These are phyloP conservation scores for Drosophila prostipennis DNA, from an alignment of 2,888 invertebrate species.

Conservation along the genomic window DNA sequence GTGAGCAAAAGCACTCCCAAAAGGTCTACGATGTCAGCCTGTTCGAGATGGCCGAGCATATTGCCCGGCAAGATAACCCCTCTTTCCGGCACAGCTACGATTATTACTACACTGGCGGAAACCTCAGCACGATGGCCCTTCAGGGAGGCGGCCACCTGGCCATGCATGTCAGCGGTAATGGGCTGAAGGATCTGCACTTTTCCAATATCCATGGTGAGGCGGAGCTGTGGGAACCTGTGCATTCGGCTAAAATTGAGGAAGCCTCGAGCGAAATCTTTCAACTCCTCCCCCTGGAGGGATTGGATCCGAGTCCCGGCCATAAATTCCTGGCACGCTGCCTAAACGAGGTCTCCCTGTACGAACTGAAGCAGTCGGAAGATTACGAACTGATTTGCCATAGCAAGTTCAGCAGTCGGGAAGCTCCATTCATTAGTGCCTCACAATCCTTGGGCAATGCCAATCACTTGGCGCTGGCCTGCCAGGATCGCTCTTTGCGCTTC, in stretches of 20 bases:
- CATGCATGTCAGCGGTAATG: constrained; percentile 69
- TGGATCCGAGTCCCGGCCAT: constrained; percentile 49
- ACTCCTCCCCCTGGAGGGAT: constrained; percentile 55
- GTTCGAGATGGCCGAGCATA: constrained; percentile 59
- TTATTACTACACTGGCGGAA: constrained; percentile 83
- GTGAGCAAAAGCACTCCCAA: constrained; percentile 34
- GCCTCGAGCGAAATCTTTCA: constrained; percentile 78
- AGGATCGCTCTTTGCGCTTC: constrained; percentile 74
- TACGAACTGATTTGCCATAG: constrained; percentile 51
- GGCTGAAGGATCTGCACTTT: constrained; percentile 50
- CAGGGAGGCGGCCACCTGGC: constrained; percentile 39
- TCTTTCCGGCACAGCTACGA: constrained; percentile 81
- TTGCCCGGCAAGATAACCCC: constrained; percentile 57
- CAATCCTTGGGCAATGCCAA: constrained; percentile 56
- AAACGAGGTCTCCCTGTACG: constrained; percentile 66
- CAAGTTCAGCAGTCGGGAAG: constrained; percentile 34
- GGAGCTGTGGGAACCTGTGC: constrained; percentile 44
- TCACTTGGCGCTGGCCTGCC: constrained; percentile 71
- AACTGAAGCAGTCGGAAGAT: constrained; percentile 40
- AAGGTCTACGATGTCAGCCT: constrained; percentile 32
- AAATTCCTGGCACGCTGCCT: constrained; percentile 67
- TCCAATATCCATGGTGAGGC: constrained; percentile 53
- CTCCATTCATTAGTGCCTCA: constrained; percentile 78
- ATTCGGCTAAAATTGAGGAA: constrained; percentile 13
- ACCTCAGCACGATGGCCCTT: constrained; percentile 60